Evolutionary conservation across 2,888 invertebrate species (phyloP).

Genomic region (Scaptomyza parva): DNA sequence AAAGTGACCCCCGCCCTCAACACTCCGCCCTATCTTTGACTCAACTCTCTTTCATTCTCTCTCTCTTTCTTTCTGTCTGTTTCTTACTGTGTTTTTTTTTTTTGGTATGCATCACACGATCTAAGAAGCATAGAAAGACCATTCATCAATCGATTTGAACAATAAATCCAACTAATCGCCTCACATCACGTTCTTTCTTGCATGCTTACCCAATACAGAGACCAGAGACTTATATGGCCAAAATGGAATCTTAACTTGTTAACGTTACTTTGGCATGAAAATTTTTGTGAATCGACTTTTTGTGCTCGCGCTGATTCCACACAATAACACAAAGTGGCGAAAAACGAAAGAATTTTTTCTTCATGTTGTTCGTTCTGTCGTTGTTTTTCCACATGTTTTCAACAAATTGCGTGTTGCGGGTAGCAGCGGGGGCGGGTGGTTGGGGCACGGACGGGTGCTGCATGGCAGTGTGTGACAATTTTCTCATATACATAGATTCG

Average conservation of each 20-base stretch:
- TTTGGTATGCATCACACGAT: constrained; percentile 63
- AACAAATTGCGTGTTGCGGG: constrained; percentile 41
- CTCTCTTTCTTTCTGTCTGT: background rate
- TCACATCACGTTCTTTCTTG: constrained; percentile 53
- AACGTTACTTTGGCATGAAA: constrained; percentile 32
- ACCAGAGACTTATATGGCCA: background rate
- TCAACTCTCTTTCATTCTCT: background rate
- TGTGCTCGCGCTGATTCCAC: constrained; percentile 34
- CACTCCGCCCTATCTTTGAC: background rate
- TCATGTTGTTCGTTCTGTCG: constrained; percentile 31
- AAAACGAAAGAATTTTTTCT: constrained; percentile 30
- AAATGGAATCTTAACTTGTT: constrained; percentile 51
- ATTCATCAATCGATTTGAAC: constrained; percentile 59
- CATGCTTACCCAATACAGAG: background rate
- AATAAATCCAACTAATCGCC: constrained; percentile 62
- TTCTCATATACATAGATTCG: constrained; percentile 63
- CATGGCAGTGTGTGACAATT: constrained; percentile 69
- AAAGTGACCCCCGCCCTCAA: too few species aligned
- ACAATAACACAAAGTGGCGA: constrained; percentile 7
- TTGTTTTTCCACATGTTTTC: constrained; percentile 52
- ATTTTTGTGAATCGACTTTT: constrained; percentile 31
- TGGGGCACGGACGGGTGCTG: constrained; percentile 12
- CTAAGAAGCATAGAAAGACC: constrained; percentile 22
- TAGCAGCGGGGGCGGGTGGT: background rate
- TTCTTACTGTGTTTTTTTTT: background rate